These are phyloP conservation scores for Cylindroiulus punctatus DNA, from an alignment of 2,888 invertebrate species.

Conservation along the genomic window DNA sequence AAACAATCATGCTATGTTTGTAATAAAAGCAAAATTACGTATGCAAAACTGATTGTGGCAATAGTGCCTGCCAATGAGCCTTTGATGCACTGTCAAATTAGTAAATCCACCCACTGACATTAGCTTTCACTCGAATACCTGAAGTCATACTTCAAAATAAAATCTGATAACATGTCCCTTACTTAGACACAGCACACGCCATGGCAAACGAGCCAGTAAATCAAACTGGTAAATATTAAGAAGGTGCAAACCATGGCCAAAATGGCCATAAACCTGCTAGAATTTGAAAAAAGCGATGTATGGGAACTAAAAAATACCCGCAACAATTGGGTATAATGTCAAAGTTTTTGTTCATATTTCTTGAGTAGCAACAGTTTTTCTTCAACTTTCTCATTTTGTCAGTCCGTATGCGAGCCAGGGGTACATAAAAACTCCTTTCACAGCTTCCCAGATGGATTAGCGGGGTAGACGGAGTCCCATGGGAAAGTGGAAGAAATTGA, in stretches of 20 bases:
- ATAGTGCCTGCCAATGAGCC: too few relatives aligned
- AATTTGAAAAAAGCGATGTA: background rate
- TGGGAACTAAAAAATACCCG: constrained; percentile 27
- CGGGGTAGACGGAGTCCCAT: constrained; percentile 46
- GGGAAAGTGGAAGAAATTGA: constrained; percentile 47
- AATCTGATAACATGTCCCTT: too few relatives aligned
- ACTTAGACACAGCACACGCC: background rate
- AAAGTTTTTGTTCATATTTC: constrained; percentile 43
- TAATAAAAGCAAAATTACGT: too few relatives aligned
- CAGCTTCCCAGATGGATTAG: constrained; percentile 49
- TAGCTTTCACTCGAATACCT: too few relatives aligned
- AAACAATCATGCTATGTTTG: too few relatives aligned
- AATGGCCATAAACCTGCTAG: background rate
- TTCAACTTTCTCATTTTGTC: constrained; percentile 34
- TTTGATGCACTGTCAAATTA: too few relatives aligned
- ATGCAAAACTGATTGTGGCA: too few relatives aligned
- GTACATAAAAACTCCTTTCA: constrained; percentile 48
- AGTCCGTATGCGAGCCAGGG: constrained; percentile 15
- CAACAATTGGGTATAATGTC: constrained; percentile 39
- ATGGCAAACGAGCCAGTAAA: background rate
- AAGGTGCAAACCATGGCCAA: background rate
- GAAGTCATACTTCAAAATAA: too few relatives aligned
- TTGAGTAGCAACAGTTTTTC: constrained; percentile 8
- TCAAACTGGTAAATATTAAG: background rate
- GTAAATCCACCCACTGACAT: too few relatives aligned